Base-by-base conservation (phyloP, 2,797 vertebrate genomes). In the Saguinus oedipus region DNA sequence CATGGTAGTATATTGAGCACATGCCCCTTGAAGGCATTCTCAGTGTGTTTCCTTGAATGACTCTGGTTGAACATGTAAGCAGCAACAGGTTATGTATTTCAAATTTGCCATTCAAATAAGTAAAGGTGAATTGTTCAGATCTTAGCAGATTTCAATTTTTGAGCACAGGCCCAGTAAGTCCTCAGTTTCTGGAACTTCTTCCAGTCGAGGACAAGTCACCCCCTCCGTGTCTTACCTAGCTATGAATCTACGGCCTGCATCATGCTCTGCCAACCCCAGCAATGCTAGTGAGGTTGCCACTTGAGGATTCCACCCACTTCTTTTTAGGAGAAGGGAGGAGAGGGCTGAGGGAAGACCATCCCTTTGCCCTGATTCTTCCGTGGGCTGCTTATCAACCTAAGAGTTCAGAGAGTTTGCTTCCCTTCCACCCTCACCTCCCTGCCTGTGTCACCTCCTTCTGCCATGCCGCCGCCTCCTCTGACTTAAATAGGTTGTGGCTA, bases 401-500 rank as follows among this genome's bases (percentile, higher is more conserved):
- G 30, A 82, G n/a, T 46, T 59, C 44, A 33, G 42, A 68, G 64
- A 9, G 9, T 74, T 39, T 19, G 13, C 39, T 42, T 30, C 0
- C 57, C 50, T 4, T 22, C 20, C 26, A 36, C 5, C 3, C 36
- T 30, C 50, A 33, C 68, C 27, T 26, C 53, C 48, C 46, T 2
- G 15, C 13, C n/a, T 24, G 3, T 19, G 6, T 39, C 76, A 17
- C 42, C 15, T 94, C 78, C 95, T 96, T 55, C 64, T 53, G 36
- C 80, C 50, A 1, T 36, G 5, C 61, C 76, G 13, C 27, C 19
- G 85, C 78, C 80, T 92, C 84, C 78, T 68, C 93, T 97, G 83
- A 79, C 94, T 90, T 90, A 53, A 39, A 91, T 68, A 90, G 80
- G 94, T 48, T 30, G 70, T 0, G 91, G 46, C 94, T 95, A 89